Conservation (phyloP, 1,140 invertebrate genomes). For the Drosophila nigromelanica region DNA sequence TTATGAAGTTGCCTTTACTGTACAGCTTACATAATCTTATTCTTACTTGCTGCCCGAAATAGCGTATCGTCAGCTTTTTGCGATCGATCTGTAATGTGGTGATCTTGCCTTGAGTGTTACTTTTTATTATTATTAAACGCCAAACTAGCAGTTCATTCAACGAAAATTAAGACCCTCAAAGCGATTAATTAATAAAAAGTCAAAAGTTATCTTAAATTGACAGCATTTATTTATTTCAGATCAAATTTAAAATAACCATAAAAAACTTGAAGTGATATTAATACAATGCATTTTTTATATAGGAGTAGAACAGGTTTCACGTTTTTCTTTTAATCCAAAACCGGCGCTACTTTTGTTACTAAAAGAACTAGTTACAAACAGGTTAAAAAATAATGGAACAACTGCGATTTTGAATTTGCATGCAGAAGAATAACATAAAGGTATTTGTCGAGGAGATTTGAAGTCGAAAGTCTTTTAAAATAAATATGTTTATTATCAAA, state of each 20-base stretch:
- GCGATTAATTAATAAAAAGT: too few relatives aligned
- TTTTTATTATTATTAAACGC: too few relatives aligned
- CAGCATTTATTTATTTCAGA: too few relatives aligned
- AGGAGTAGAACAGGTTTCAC: not conserved
- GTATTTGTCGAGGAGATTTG: conserved; percentile 35
- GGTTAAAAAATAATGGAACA: conserved; percentile 5
- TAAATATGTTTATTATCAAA: conserved; percentile 38
- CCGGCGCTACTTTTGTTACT: conserved; percentile 8
- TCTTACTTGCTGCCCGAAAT: too few relatives aligned
- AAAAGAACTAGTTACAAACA: conserved; percentile 15
- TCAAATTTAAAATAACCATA: not conserved
- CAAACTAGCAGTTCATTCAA: too few relatives aligned
- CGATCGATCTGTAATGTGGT: too few relatives aligned
- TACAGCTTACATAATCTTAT: too few relatives aligned
- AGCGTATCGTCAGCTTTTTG: too few relatives aligned
- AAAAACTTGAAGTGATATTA: not conserved
- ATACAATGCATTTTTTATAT: not conserved
- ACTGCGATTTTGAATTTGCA: conserved; percentile 32
- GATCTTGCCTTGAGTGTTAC: too few relatives aligned
- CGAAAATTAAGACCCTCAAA: too few relatives aligned
- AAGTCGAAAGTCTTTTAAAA: conserved; percentile 13
- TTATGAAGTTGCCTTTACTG: too few relatives aligned
- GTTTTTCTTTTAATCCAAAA: not conserved
- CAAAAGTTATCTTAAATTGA: too few relatives aligned
- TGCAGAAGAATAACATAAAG: conserved; percentile 35